Evolutionary conservation across 2,888 invertebrate species (phyloP).

Genomic region (Pachliopta kotzebuea): DNA sequence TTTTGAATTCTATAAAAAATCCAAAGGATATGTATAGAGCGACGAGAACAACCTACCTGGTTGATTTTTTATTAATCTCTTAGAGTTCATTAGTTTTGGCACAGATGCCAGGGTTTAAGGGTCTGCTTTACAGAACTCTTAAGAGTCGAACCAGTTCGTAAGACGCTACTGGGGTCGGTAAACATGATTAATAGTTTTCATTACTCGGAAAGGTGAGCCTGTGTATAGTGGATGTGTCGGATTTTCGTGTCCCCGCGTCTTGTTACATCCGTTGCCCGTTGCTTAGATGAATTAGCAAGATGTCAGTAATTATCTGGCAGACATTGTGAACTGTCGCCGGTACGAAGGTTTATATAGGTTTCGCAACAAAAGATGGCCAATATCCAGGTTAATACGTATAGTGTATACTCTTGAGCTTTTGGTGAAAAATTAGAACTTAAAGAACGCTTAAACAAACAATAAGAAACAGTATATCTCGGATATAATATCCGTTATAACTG

Average conservation of each 20-base stretch:
- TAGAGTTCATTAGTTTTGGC: slow-evolving; percentile 64
- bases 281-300: slow-evolving; percentile 33
- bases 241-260: slow-evolving; percentile 54
- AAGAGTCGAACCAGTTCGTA: slow-evolving; percentile 40
- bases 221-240: slow-evolving; percentile 48
- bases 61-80: slow-evolving; percentile 43
- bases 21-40: slow-evolving; percentile 22
- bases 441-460: too few relatives aligned
- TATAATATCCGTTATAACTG: too few relatives aligned
- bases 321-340: slow-evolving; percentile 1
- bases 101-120: slow-evolving; percentile 57
- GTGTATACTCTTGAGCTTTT: not conserved
- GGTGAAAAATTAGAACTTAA: too few relatives aligned
- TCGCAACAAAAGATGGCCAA: not conserved
- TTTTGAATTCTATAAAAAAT: not conserved
- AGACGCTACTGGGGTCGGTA: slow-evolving; percentile 38
- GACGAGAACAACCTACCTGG: slow-evolving; percentile 33
- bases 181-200: slow-evolving; percentile 68
- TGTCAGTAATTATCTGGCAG: slow-evolving; percentile 19
- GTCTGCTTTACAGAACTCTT: slow-evolving; percentile 52
- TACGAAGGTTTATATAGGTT: not conserved
- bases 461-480: too few relatives aligned
- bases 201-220: slow-evolving; percentile 57
- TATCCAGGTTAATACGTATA: not conserved
- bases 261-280: slow-evolving; percentile 36